Evolutionary conservation across 2,113 vertebrate genomes (phyloP).

Genomic region (Scortum barcoo): DNA sequence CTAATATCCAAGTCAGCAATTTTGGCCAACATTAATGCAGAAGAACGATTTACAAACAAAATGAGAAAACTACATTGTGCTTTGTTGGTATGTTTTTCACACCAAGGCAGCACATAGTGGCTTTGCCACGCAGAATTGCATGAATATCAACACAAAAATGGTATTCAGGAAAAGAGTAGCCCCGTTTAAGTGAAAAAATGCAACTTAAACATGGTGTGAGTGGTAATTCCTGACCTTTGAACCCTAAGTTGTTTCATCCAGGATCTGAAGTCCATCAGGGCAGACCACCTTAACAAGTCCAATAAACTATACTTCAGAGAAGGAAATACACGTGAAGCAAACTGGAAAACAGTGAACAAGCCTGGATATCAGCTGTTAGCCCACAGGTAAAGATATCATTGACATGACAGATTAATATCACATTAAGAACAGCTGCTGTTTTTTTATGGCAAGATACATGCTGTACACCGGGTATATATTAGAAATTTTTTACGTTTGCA

Average conservation of each 20-base stretch:
- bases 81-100: no score
- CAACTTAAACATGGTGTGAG: background rate
- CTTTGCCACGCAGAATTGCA: background rate
- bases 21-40: background rate
- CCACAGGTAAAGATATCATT: background rate
- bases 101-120: background rate
- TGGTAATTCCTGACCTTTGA: constrained; percentile 63
- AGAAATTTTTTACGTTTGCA: no score
- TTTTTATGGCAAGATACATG: no score
- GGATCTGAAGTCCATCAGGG: constrained; percentile 72
- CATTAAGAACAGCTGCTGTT: background rate
- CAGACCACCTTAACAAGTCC: constrained; percentile 78
- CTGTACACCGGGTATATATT: background rate
- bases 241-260: constrained; percentile 73
- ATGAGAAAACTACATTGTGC: background rate
- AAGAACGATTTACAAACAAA: background rate
- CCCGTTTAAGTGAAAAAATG: background rate
- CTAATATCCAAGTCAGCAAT: background rate
- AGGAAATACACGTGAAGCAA: background rate
- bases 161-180: background rate
- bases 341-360: no score
- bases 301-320: constrained; percentile 73
- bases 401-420: background rate
- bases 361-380: no score
- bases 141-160: background rate